Evolutionary conservation across 2,797 vertebrate species (phyloP).

Genomic region (Oreortyx pictus): DNA sequence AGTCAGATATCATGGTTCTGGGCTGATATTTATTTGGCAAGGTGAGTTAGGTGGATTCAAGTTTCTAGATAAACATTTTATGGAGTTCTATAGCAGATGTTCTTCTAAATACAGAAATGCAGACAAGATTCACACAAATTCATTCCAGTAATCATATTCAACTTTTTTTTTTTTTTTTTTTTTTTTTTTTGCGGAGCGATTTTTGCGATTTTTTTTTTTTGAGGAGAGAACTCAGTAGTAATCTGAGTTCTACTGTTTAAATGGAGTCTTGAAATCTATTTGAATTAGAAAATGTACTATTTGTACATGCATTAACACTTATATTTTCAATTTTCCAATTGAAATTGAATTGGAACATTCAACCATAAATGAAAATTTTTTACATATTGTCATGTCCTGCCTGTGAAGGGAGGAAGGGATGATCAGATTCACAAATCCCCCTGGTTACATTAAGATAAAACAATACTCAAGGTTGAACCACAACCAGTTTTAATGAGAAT

Average conservation of each 20-base stretch:
- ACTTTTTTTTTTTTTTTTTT: background rate
- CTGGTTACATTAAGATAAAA: too few relatives aligned
- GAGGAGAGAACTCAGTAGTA: background rate
- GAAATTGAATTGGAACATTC: background rate
- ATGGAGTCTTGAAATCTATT: background rate
- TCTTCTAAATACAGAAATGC: background rate
- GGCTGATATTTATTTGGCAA: background rate
- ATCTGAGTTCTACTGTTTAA: background rate
- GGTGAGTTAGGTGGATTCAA: background rate
- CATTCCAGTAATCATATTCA: background rate
- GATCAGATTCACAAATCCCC: too few relatives aligned
- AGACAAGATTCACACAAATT: background rate
- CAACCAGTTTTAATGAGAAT: too few relatives aligned
- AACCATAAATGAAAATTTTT: background rate
- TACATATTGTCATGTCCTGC: background rate
- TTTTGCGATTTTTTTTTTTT: background rate
- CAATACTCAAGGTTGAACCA: too few relatives aligned
- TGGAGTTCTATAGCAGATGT: background rate
- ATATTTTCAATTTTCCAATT: background rate
- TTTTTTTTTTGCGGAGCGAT: too few relatives aligned
- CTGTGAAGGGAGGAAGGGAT: too few relatives aligned
- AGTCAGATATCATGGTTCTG: background rate
- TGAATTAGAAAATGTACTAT: background rate
- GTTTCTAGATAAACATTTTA: constrained; percentile 2
- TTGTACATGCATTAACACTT: background rate